Base-by-base conservation (phyloP, 2,888 invertebrate genomes). In the Caenorhabditis imperialis region DNA sequence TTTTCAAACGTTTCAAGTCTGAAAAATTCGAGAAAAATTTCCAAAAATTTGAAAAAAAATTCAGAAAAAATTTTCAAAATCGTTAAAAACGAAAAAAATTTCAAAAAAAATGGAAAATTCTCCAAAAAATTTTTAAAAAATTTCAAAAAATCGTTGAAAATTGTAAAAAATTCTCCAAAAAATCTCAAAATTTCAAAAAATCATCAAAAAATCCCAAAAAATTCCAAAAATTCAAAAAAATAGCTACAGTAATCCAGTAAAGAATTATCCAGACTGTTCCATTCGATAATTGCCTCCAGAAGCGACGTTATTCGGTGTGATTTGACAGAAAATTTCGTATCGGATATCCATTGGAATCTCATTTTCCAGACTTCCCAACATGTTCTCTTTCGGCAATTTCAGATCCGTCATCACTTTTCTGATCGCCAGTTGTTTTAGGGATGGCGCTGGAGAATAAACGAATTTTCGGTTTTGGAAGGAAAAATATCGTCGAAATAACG, bases 201-300 rank as follows among this genome's bases (percentile, higher is more conserved):
- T n/a, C n/a, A n/a, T n/a, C n/a, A n/a, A n/a, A n/a, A n/a, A n/a
- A n/a, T n/a, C n/a, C n/a, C n/a, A n/a, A n/a, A n/a, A n/a, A n/a
- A n/a, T n/a, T n/a, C n/a, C n/a, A n/a, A n/a, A n/a, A n/a, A n/a
- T n/a, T n/a, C n/a, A n/a, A n/a, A n/a, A n/a, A n/a, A 27, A 23
- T 8, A 40, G 8, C 10, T 7, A 16, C 14, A 37, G 38, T 42
- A 25, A 27, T 14, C 25, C 8, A 62, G 3, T 18, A 25, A 42
- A 47, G 25, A 42, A 23, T 65, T 60, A 77, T 38, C 73, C 77
- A 14, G 63, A 45, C 20, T 53, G 65, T 20, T 74, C 77, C n/a
- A 50, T 27, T 23, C 73, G 37, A 3, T 12, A 5, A 7, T 22
- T 12, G 30, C 30, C 51, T 6, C 14, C 7, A 10, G 27, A 27